Conservation (phyloP, 2,113 vertebrate genomes). For the Miniopterus natalensis region DNA sequence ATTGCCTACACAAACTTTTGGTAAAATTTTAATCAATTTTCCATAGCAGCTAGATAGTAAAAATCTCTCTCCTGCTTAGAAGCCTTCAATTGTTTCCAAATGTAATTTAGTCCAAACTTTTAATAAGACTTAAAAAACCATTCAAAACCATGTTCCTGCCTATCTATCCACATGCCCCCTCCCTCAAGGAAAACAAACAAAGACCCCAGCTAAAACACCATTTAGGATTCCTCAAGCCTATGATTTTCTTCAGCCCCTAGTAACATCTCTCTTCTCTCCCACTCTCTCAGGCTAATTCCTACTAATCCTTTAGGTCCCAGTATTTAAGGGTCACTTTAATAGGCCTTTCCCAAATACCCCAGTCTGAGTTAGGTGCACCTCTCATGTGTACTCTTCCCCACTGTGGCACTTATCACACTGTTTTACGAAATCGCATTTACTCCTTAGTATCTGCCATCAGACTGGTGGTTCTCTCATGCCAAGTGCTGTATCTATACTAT, state of each 20-base stretch:
- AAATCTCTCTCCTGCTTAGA: neutral
- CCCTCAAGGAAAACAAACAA: neutral
- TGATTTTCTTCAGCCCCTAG: neutral
- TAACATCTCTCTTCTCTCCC: neutral
- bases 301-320: neutral
- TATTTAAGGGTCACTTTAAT: neutral
- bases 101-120: constrained; percentile 18
- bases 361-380: neutral
- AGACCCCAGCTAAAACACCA: neutral
- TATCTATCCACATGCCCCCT: neutral
- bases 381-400: neutral
- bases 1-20: neutral
- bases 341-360: neutral
- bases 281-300: neutral
- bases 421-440: neutral
- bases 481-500: neutral
- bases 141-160: neutral
- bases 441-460: neutral
- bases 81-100: neutral
- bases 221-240: neutral
- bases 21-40: constrained; percentile 38
- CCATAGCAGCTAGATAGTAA: neutral
- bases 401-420: neutral
- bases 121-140: constrained; percentile 32
- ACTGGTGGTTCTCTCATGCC: neutral